phyloP scores from a whole-genome alignment of 2,797 vertebrate species.

The Benthosema pterotum region DNA sequence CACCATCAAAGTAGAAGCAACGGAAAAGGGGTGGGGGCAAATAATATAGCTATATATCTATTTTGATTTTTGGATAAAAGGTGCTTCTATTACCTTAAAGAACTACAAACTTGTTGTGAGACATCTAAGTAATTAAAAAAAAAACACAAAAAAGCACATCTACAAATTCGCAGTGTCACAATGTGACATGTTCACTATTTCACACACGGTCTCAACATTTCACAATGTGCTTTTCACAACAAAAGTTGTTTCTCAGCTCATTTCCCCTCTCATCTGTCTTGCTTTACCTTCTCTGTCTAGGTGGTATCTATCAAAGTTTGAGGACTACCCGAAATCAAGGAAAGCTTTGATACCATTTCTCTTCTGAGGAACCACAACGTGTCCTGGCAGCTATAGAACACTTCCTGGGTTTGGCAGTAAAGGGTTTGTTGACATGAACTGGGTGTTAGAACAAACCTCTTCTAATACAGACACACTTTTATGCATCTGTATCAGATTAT shows the following conservation, averaged over 20 bases:
- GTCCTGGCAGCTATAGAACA: slow-evolving; percentile 4
- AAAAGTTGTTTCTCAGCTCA: slow-evolving; percentile 8
- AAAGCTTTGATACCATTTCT: slow-evolving; percentile 91
- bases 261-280: no score
- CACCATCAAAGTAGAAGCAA: no score
- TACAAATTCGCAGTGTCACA: no score
- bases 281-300: slow-evolving; percentile 72
- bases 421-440: no score
- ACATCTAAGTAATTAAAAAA: no score
- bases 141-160: no score
- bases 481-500: neutral
- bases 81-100: no score
- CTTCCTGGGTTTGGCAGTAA: neutral
- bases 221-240: slow-evolving; percentile 10
- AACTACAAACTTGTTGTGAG: no score
- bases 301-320: slow-evolving; percentile 93
- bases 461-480: neutral
- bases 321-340: slow-evolving; percentile 91
- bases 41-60: no score
- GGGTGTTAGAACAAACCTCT: slow-evolving; percentile 8
- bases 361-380: slow-evolving; percentile 70
- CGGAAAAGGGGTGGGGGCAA: no score
- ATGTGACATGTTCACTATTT: no score
- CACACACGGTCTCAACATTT: neutral
- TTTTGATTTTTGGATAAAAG: no score